Conservation (phyloP, 1,140 invertebrate genomes). For the Bombus fervidus region DNA sequence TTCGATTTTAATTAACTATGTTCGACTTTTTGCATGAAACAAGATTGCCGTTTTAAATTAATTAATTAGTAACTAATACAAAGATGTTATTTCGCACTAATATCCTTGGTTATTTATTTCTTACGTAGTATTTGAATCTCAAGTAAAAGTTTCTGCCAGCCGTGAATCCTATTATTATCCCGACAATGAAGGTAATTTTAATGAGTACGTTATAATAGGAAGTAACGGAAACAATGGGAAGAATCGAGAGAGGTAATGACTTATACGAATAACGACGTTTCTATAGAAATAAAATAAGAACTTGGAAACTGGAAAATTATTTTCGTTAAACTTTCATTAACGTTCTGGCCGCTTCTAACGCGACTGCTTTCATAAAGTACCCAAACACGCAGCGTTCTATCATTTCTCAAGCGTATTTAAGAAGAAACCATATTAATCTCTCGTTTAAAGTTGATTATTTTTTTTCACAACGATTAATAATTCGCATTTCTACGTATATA, state of each 20-base stretch:
- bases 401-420: too few species aligned
- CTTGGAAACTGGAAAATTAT: slow-evolving; percentile 28
- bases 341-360: not conserved
- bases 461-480: not conserved
- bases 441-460: not conserved
- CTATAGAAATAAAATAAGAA: slow-evolving; percentile 8
- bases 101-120: not conserved
- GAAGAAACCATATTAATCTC: too few species aligned
- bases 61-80: not conserved
- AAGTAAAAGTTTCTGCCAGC: slow-evolving; percentile 25
- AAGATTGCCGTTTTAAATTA: not conserved
- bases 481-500: too few species aligned
- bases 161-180: slow-evolving; percentile 22
- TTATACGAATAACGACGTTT: slow-evolving; percentile 25
- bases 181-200: slow-evolving; percentile 42
- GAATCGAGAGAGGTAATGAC: slow-evolving; percentile 21
- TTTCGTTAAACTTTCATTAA: slow-evolving; percentile 33
- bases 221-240: slow-evolving; percentile 25
- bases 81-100: not conserved
- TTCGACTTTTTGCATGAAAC: too few species aligned
- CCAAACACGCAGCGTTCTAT: not conserved
- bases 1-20: too few species aligned
- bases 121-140: not conserved
- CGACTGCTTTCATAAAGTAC: not conserved
- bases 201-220: slow-evolving; percentile 35